Conservation (phyloP, 2,113 vertebrate genomes). For the Gopherus evgoodei region DNA sequence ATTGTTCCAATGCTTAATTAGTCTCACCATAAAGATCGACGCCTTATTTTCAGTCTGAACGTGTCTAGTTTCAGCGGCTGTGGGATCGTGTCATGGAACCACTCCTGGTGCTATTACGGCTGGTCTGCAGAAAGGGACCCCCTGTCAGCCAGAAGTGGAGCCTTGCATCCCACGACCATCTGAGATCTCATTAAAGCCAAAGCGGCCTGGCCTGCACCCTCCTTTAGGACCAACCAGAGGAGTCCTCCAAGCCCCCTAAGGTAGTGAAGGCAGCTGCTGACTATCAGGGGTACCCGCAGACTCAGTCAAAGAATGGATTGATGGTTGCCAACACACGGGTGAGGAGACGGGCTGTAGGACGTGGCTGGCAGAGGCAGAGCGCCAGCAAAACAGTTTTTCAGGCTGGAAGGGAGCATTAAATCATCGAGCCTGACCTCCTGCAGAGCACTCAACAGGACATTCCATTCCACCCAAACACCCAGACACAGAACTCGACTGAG, state of each 20-base stretch:
- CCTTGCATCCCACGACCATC: not conserved
- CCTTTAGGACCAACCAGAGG: not conserved
- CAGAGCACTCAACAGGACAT: not conserved
- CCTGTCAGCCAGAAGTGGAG: no score
- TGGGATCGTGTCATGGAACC: no score
- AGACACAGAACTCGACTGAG: not conserved
- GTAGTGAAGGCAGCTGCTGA: not conserved
- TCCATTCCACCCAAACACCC: not conserved
- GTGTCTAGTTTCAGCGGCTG: not conserved
- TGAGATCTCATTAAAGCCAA: not conserved
- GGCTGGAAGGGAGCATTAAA: not conserved
- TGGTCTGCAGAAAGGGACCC: not conserved
- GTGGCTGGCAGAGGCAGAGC: not conserved
- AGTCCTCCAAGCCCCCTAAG: not conserved
- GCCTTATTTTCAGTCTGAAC: not conserved
- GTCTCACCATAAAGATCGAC: no score
- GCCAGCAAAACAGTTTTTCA: not conserved
- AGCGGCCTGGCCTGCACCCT: not conserved
- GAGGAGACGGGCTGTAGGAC: not conserved
- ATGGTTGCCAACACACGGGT: not conserved
- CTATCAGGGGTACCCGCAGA: not conserved
- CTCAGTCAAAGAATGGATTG: no score
- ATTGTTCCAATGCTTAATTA: not conserved
- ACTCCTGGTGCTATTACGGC: not conserved
- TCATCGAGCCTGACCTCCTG: not conserved